A percentile compares a stretch with the other conserved stretches of the same genome.
These are phyloP conservation scores for Drosophila melanogaster DNA, from an alignment of 1,140 invertebrate genomes.

Conservation along the genomic window Release_6_plus_ISO1_MT NT_033779.5:7208501-7209000, in stretches of 20 bases:
- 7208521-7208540: constrained; percentile 97
- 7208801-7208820: constrained; percentile 57
- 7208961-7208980: constrained; percentile 70
- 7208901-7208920: constrained; percentile 68
- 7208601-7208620: not conserved
- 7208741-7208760: constrained; percentile 15
- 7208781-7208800: constrained; percentile 18
- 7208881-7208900: constrained; percentile 70
- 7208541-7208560: constrained; percentile 99
- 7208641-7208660: no score
- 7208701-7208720: not conserved
- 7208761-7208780: not conserved
- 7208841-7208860: constrained; percentile 62
- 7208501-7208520: constrained; percentile 92
- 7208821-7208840: constrained; percentile 67
- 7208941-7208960: constrained; percentile 20
- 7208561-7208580: constrained; percentile 96
- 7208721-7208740: constrained; percentile 21
- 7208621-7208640: no score
- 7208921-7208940: no score
- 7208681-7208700: not conserved
- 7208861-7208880: constrained; percentile 28
- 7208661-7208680: no score
- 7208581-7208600: constrained; percentile 86
- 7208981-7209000: constrained; percentile 5